These are phyloP conservation scores for Gymnobelideus leadbeateri DNA, from an alignment of 2,113 vertebrate genomes.

Conservation along the genomic window DNA sequence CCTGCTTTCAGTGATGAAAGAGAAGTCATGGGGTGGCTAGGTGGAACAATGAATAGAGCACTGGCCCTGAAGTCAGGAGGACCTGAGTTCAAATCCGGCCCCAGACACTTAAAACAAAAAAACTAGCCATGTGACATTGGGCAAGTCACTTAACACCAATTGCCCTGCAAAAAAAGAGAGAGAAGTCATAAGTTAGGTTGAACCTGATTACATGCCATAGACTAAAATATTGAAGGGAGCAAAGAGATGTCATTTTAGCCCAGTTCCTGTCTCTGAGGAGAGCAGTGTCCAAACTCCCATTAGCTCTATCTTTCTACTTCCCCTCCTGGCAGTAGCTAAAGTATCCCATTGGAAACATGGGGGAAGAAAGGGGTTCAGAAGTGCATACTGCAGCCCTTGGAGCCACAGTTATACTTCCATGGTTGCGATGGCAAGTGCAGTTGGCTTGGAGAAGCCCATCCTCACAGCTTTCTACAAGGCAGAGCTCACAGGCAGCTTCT, in stretches of 20 bases:
- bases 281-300: not conserved
- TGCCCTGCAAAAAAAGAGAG: too few species aligned
- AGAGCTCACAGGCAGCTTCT: not conserved
- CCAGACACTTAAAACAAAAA: too few species aligned
- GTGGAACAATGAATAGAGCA: too few species aligned
- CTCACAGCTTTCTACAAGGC: not conserved
- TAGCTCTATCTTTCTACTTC: not conserved
- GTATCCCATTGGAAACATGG: not conserved
- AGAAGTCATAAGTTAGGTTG: not conserved
- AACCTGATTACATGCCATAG: not conserved
- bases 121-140: too few species aligned
- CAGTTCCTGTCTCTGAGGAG: not conserved
- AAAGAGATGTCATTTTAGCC: not conserved
- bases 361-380: not conserved
- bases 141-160: too few species aligned
- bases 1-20: not conserved
- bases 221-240: not conserved
- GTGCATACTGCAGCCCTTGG: not conserved
- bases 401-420: not conserved
- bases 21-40: not conserved
- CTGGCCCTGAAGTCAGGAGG: too few species aligned
- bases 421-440: not conserved
- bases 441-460: not conserved
- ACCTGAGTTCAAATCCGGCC: too few species aligned
- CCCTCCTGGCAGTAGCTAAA: not conserved